These are phyloP conservation scores for Dreissena polymorpha DNA, from an alignment of 1,140 invertebrate genomes.

Conservation along the genomic window DNA sequence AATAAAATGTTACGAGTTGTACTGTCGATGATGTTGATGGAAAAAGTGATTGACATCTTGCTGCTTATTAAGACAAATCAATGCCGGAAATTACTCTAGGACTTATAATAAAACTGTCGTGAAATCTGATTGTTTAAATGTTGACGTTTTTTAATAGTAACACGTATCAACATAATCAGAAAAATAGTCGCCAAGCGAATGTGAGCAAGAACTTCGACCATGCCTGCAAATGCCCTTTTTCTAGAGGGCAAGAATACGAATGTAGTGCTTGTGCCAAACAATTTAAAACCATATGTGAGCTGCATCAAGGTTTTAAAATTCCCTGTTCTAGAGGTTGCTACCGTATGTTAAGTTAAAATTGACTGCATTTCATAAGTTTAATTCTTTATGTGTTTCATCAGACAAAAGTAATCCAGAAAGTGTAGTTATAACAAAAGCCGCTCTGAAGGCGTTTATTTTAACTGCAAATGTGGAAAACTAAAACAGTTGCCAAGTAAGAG, in stretches of 20 bases:
- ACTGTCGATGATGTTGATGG: too few species aligned
- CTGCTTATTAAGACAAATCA: too few species aligned
- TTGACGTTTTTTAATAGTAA: too few species aligned
- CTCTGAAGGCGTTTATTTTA: not conserved
- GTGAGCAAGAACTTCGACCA: too few species aligned
- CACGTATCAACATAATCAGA: too few species aligned
- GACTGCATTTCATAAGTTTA: constrained; percentile 44
- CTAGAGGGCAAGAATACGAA: not conserved
- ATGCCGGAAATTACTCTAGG: too few species aligned
- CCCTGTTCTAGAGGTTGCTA: constrained; percentile 36
- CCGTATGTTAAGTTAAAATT: constrained; percentile 40
- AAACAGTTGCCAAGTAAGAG: not conserved
- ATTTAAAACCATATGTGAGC: constrained; percentile 36
- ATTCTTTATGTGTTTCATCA: constrained; percentile 26
- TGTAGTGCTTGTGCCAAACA: constrained; percentile 33
- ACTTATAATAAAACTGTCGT: too few species aligned
- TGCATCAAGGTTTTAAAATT: constrained; percentile 24
- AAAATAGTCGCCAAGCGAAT: too few species aligned
- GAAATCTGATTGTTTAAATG: too few species aligned
- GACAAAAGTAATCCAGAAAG: not conserved
- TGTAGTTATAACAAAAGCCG: not conserved
- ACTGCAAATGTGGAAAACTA: not conserved
- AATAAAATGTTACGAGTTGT: too few species aligned
- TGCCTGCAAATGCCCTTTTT: too few species aligned
- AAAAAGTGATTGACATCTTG: too few species aligned